Evolutionary conservation across 2,797 vertebrate genomes (phyloP).

Genomic region (Loris lydekkerianus): DNA sequence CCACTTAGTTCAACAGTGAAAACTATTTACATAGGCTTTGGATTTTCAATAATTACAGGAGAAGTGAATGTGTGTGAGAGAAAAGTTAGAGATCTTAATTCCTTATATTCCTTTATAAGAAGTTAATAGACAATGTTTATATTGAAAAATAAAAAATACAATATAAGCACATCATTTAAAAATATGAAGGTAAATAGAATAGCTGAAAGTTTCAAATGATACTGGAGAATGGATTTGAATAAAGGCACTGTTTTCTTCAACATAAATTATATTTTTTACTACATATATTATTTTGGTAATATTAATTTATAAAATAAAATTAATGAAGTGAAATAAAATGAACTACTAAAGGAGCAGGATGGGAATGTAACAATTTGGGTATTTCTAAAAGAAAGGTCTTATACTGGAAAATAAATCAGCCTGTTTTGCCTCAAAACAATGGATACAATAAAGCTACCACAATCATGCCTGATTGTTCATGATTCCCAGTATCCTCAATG

Average conservation of each 20-base stretch:
- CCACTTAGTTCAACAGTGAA: neutral
- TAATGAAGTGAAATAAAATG: neutral
- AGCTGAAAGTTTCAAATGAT: neutral
- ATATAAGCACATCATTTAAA: conserved; percentile 5
- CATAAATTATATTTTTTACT: neutral
- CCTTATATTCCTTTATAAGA: neutral
- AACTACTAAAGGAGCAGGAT: neutral
- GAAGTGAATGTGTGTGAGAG: neutral
- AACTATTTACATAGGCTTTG: neutral
- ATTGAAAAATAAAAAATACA: conserved; percentile 1
- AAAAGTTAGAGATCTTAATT: neutral
- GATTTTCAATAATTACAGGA: conserved; percentile 12
- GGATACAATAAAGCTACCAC: conserved; percentile 12
- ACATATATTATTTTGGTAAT: neutral
- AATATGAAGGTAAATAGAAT: neutral
- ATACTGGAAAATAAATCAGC: neutral
- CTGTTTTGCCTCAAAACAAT: conserved; percentile 19
- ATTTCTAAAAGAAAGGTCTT: neutral
- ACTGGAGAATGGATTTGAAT: neutral
- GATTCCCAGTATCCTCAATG: neutral
- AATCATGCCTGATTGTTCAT: neutral
- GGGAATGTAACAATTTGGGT: neutral
- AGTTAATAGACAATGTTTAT: conserved; percentile 12
- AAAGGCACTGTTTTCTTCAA: neutral
- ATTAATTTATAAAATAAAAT: neutral